Percentiles rank a stretch among this genome's conserved stretches.
phyloP scores from a whole-genome alignment of 2,113 vertebrate species.

The Aleadryas rufinucha region DNA sequence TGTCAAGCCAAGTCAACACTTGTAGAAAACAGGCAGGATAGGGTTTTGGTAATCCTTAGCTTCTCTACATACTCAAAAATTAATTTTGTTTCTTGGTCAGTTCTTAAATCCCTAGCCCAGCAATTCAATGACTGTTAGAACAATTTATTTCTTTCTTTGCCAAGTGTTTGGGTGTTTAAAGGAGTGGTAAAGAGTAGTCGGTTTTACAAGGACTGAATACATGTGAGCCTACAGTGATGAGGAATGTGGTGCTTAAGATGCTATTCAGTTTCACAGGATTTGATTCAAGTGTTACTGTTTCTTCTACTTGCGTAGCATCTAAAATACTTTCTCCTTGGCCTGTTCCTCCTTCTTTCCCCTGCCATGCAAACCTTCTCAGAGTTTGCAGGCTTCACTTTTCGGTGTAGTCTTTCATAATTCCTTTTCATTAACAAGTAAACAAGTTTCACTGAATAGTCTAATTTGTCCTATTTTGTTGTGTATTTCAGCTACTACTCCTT shows the following conservation, averaged over 20 bases:
- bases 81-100: not conserved
- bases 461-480: conserved; percentile 27
- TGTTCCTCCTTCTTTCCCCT: not conserved
- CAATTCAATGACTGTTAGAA: not conserved
- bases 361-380: not conserved
- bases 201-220: not conserved
- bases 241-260: not conserved
- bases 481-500: conserved; percentile 91
- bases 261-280: not conserved
- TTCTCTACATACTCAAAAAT: not conserved
- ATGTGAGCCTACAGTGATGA: not conserved
- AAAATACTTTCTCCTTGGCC: not conserved
- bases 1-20: not conserved
- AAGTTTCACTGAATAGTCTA: not conserved
- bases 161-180: not conserved
- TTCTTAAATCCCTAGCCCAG: not conserved
- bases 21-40: not conserved
- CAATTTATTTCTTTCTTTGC: not conserved
- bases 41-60: not conserved
- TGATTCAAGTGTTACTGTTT: not conserved
- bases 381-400: not conserved
- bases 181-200: not conserved
- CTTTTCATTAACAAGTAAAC: not conserved
- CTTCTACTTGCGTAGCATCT: not conserved
- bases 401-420: not conserved